Percentiles rank a stretch among this genome's conserved stretches.
Evolutionary conservation across 92 coral and sea anemone genomes (phyloP).

Genomic region (Porites cylindrica): DNA sequence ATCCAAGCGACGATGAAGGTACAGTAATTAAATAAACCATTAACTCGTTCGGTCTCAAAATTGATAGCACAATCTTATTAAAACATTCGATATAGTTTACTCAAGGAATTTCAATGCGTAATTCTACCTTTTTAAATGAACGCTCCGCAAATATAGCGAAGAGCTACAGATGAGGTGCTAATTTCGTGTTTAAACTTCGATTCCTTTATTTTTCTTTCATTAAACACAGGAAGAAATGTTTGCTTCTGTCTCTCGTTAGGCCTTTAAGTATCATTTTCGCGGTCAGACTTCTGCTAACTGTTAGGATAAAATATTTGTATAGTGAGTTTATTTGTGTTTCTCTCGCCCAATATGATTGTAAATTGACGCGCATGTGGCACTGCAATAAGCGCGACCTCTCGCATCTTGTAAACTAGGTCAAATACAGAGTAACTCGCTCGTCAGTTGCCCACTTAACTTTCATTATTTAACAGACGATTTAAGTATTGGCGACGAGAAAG

Average conservation of each 20-base stretch:
- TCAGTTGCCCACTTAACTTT: not conserved
- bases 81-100: constrained; percentile 69
- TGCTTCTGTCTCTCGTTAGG: not conserved
- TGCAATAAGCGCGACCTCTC: not conserved
- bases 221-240: constrained; percentile 26
- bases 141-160: constrained; percentile 57
- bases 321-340: not conserved
- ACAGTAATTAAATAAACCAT: constrained; percentile 43
- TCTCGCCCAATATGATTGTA: not conserved
- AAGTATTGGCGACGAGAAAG: constrained; percentile 52
- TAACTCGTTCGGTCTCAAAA: constrained; percentile 20
- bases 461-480: constrained; percentile 41
- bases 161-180: constrained; percentile 52
- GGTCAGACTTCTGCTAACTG: not conserved
- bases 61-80: constrained; percentile 67
- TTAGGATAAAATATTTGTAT: constrained; percentile 7
- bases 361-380: not conserved
- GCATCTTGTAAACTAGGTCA: not conserved
- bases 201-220: not conserved
- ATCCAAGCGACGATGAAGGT: constrained; percentile 62
- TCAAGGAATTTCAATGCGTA: constrained; percentile 63
- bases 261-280: constrained; percentile 4
- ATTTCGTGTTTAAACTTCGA: constrained; percentile 64
- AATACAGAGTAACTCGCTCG: not conserved
- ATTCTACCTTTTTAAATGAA: constrained; percentile 46